phyloP scores from a whole-genome alignment of 2,113 vertebrate species.

The Sisor rabdophorus region DNA sequence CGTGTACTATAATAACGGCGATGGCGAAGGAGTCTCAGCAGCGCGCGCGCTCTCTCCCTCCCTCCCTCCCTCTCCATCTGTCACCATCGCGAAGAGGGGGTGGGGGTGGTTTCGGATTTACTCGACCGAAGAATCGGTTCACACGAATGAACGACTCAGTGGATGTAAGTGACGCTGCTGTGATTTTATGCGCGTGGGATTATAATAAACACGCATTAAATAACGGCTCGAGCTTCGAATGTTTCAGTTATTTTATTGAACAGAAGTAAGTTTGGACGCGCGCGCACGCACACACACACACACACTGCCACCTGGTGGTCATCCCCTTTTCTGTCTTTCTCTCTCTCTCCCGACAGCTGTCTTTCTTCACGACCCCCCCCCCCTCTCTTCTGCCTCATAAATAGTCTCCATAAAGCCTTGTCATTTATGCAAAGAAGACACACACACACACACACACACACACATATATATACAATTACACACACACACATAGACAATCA shows the following conservation, averaged over 20 bases:
- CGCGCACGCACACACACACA: background rate
- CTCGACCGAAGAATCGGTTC: background rate
- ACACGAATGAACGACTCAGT: background rate
- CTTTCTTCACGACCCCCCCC: no score
- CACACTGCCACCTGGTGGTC: slow-evolving; percentile 28
- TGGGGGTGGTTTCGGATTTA: background rate
- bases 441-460: background rate
- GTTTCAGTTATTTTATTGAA: background rate
- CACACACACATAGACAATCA: background rate
- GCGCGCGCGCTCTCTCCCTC: background rate
- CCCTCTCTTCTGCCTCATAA: background rate
- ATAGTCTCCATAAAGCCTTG: background rate
- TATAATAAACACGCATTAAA: no score
- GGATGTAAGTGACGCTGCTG: background rate
- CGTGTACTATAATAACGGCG: background rate
- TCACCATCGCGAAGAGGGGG: background rate
- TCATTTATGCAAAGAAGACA: background rate
- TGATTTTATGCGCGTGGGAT: background rate
- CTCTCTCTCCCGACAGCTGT: no score
- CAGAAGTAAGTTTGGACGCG: no score
- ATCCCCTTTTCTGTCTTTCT: background rate
- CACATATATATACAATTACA: background rate
- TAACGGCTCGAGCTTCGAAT: background rate
- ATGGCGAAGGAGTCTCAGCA: slow-evolving; percentile 8
- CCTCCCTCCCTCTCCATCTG: background rate